Percentiles rank a stretch among this genome's conserved stretches.
These are phyloP conservation scores for Melanophora roralis DNA, from an alignment of 2,888 invertebrate species.

Conservation along the genomic window DNA sequence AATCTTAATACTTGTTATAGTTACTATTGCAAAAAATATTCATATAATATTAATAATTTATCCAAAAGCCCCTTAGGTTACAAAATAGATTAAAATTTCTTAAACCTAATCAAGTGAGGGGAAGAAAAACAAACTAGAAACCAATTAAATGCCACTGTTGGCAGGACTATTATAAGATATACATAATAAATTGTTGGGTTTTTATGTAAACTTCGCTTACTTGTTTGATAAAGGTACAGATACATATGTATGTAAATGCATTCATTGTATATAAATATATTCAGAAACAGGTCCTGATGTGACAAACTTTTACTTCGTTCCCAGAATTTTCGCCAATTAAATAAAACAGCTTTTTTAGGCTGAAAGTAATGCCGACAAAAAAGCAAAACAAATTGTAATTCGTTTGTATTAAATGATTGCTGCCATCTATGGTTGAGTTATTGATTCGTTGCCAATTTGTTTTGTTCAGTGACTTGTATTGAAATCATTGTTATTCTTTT, in stretches of 20 bases:
- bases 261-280: too few relatives aligned
- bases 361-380: background rate
- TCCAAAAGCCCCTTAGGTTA: constrained; percentile 42
- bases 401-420: constrained; percentile 41
- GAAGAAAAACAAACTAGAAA: background rate
- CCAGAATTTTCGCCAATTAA: background rate
- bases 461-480: constrained; percentile 42
- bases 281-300: too few relatives aligned
- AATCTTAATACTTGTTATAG: background rate
- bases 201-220: too few relatives aligned
- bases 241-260: too few relatives aligned
- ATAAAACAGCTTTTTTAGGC: background rate
- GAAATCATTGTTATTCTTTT: constrained; percentile 41
- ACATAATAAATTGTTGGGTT: too few relatives aligned
- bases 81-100: constrained; percentile 33
- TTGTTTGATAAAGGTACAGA: too few relatives aligned
- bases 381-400: constrained; percentile 24
- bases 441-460: constrained; percentile 26
- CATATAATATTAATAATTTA: constrained; percentile 56
- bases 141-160: constrained; percentile 5
- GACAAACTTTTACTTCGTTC: background rate
- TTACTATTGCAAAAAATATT: background rate
- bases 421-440: constrained; percentile 24
- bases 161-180: too few relatives aligned
- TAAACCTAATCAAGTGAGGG: background rate